Evolutionary conservation across 2,888 invertebrate genomes (phyloP).

Genomic region (Argynnis bischoffii): DNA sequence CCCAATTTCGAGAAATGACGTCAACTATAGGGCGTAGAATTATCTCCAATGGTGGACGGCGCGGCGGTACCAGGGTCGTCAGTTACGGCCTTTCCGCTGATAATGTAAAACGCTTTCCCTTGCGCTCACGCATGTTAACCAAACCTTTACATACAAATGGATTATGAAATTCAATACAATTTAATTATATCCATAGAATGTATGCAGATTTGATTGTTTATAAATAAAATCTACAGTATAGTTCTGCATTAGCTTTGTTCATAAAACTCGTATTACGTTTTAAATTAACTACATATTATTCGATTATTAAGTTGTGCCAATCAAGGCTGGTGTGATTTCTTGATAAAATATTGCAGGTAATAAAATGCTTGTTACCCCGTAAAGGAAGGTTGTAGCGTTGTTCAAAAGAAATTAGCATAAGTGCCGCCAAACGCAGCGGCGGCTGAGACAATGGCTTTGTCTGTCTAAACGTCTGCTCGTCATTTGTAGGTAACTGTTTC

Average conservation of each 20-base stretch:
- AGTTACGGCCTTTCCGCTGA: conserved; percentile 61
- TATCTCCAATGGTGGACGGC: conserved; percentile 66
- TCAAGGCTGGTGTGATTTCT: conserved; percentile 34
- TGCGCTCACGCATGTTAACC: conserved; percentile 55
- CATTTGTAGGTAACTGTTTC: conserved; percentile 63
- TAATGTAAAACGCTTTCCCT: conserved; percentile 60
- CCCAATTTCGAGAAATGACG: conserved; percentile 42
- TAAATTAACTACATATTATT: neutral
- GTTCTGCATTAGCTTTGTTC: too few relatives aligned
- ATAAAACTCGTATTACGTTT: neutral
- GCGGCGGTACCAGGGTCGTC: conserved; percentile 66
- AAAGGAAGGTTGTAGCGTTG: conserved; percentile 62
- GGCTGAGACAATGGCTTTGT: conserved; percentile 77
- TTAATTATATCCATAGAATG: too few relatives aligned
- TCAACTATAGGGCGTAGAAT: conserved; percentile 60
- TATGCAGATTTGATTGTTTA: too few relatives aligned
- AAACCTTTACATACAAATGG: conserved; percentile 10
- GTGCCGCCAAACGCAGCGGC: conserved; percentile 68
- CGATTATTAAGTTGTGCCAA: conserved; percentile 11
- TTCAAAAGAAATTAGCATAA: conserved; percentile 79
- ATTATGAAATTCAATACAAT: neutral
- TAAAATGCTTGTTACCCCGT: conserved; percentile 61
- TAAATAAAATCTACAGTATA: too few relatives aligned
- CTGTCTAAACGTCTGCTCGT: conserved; percentile 66
- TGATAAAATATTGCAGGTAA: conserved; percentile 57